These are phyloP conservation scores for Parapristionchus giblindavisi DNA, from an alignment of 2,888 invertebrate genomes.

Conservation along the genomic window DNA sequence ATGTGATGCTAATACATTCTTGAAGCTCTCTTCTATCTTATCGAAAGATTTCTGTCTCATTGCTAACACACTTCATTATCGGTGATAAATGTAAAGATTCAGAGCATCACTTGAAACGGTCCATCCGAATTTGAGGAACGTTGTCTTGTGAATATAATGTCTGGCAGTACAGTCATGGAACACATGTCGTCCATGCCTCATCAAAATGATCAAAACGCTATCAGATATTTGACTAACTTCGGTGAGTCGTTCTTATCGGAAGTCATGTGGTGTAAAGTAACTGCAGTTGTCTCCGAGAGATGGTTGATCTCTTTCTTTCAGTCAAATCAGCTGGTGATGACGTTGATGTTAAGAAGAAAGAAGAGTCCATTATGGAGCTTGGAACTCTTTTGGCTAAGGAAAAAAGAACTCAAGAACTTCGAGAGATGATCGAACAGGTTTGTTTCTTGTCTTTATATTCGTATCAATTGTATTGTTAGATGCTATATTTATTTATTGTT, in stretches of 20 bases:
- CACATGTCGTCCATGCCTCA: conserved; percentile 60
- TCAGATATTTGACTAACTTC: conserved; percentile 59
- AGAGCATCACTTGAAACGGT: too few species aligned
- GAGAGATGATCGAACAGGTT: conserved; percentile 45
- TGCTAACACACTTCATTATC: background rate
- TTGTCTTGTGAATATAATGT: conserved; percentile 58
- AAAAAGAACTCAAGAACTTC: conserved; percentile 57
- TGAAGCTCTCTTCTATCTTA: background rate
- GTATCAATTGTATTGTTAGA: background rate
- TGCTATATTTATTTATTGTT: background rate
- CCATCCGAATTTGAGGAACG: too few species aligned
- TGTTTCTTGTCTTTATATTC: background rate
- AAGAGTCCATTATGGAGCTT: conserved; percentile 90
- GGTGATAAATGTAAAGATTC: background rate
- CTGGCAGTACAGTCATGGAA: conserved; percentile 65
- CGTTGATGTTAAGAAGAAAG: conserved; percentile 88
- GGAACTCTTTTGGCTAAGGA: conserved; percentile 91
- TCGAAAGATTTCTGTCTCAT: background rate
- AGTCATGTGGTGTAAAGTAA: conserved; percentile 37
- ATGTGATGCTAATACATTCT: background rate
- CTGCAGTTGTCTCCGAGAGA: conserved; percentile 1
- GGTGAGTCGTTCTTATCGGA: conserved; percentile 46
- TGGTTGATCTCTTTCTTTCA: conserved; percentile 40
- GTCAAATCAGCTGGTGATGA: conserved; percentile 75
- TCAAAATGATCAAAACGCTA: conserved; percentile 61